Percentiles rank a stretch among this genome's conserved stretches.
Conservation (phyloP, 2,113 vertebrate species). For the Thamnaconus septentrionalis region DNA sequence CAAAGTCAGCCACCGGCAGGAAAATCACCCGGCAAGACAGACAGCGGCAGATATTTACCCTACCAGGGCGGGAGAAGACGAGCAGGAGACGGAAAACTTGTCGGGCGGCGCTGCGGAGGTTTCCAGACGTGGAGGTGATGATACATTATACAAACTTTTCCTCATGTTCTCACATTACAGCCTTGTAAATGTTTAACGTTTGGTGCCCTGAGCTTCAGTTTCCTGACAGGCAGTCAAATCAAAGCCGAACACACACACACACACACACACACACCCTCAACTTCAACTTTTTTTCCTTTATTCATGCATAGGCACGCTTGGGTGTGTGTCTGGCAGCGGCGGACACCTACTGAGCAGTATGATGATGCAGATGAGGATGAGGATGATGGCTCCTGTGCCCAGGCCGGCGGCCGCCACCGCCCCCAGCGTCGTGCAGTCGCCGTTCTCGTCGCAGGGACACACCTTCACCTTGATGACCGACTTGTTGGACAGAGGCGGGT, state of each 20-base stretch:
- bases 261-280: neutral
- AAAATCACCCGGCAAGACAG: slow-evolving; percentile 10
- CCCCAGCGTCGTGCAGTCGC: slow-evolving; percentile 89
- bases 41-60: slow-evolving; percentile 29
- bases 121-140: slow-evolving; percentile 26
- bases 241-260: slow-evolving; percentile 8
- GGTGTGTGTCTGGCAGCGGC: slow-evolving; percentile 4
- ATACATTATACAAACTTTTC: slow-evolving; percentile 50
- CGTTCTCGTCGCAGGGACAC: slow-evolving; percentile 91
- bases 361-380: slow-evolving; percentile 93
- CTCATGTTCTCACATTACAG: slow-evolving; percentile 26
- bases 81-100: neutral
- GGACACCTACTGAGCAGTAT: slow-evolving; percentile 87
- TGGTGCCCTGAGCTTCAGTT: neutral
- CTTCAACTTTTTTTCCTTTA: neutral
- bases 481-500: slow-evolving; percentile 90
- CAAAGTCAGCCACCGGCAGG: slow-evolving; percentile 16
- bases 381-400: slow-evolving; percentile 92
- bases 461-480: slow-evolving; percentile 95
- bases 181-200: slow-evolving; percentile 28
- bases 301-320: neutral
- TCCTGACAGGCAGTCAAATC: slow-evolving; percentile 17
- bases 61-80: slow-evolving; percentile 19
- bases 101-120: neutral
- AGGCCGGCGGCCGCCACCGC: slow-evolving; percentile 88